Evolutionary conservation across 2,888 invertebrate species (phyloP).

Genomic region (Pseudococcus longispinus): DNA sequence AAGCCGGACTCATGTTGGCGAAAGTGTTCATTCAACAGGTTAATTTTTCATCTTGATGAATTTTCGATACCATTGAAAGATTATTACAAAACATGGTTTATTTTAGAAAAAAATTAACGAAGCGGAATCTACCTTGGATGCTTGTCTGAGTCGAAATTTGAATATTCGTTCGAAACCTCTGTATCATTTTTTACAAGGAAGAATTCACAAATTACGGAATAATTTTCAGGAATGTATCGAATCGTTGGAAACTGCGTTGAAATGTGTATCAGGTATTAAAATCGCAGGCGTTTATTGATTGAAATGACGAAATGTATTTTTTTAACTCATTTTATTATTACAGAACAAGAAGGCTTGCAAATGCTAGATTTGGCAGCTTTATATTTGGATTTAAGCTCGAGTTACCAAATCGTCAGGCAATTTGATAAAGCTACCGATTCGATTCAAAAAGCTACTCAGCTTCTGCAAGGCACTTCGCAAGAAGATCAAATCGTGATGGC

Average conservation of each 20-base stretch:
- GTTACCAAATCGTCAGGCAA: conserved; percentile 73
- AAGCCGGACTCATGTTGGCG: conserved; percentile 64
- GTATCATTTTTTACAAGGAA: conserved; percentile 85
- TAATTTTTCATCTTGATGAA: background rate
- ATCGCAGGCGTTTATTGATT: background rate
- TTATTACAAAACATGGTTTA: background rate
- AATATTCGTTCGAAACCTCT: conserved; percentile 88
- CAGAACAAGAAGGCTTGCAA: conserved; percentile 58
- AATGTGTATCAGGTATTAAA: conserved; percentile 58
- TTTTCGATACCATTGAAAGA: background rate
- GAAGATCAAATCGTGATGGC: conserved; percentile 84
- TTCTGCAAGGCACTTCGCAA: conserved; percentile 72
- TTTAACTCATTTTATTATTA: background rate
- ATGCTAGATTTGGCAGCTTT: conserved; percentile 81
- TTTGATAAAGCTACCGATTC: conserved; percentile 80
- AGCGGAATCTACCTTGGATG: conserved; percentile 86
- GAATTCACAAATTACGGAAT: conserved; percentile 78
- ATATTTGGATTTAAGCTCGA: conserved; percentile 84
- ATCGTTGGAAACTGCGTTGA: conserved; percentile 74
- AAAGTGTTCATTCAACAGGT: conserved; percentile 75
- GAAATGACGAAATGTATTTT: background rate
- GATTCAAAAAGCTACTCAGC: conserved; percentile 72
- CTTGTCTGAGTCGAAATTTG: conserved; percentile 90
- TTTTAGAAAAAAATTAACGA: conserved; percentile 72
- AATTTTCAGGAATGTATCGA: conserved; percentile 76